phyloP scores from a whole-genome alignment of 1,140 invertebrate genomes.

The Ridgeia piscesae region DNA sequence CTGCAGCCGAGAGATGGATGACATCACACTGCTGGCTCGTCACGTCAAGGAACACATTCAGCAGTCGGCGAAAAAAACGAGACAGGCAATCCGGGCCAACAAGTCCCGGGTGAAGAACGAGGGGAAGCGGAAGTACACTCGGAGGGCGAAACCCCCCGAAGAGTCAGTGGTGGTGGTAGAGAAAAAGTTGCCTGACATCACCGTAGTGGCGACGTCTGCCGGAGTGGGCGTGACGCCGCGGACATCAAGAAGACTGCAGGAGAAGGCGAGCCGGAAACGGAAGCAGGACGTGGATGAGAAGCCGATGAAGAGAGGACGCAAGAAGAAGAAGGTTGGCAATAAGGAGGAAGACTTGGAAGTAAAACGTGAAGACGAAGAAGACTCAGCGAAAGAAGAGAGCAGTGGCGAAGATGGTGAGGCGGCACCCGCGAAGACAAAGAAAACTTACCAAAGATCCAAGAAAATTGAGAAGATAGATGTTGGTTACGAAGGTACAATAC shows the following conservation, averaged over 20 bases:
- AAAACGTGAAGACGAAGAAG: not conserved
- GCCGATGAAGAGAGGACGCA: not conserved
- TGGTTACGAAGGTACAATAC: not conserved
- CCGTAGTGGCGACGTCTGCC: not conserved
- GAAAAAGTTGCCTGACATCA: not conserved
- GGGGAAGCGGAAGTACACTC: not conserved
- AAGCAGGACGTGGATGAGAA: not conserved
- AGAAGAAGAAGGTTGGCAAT: not conserved
- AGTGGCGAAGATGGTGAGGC: not conserved
- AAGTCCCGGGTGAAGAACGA: not conserved
- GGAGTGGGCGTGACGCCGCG: not conserved
- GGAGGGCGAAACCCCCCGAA: not conserved
- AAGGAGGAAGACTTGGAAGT: not conserved
- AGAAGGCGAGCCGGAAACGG: not conserved
- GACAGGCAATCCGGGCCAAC: not conserved
- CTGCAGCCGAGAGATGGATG: not conserved
- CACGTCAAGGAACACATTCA: slow-evolving; percentile 15
- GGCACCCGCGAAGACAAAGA: not conserved
- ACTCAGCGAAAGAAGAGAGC: not conserved
- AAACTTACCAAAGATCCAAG: not conserved
- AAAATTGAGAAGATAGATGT: not conserved
- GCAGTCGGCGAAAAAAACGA: not conserved
- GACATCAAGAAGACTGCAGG: not conserved
- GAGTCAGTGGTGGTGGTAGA: not conserved
- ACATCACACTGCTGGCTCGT: not conserved